Evolutionary conservation across 2,888 invertebrate species (phyloP), one percentile per base, ranked within the genome.

Genomic region (Luffia ferchaultella): DNA sequence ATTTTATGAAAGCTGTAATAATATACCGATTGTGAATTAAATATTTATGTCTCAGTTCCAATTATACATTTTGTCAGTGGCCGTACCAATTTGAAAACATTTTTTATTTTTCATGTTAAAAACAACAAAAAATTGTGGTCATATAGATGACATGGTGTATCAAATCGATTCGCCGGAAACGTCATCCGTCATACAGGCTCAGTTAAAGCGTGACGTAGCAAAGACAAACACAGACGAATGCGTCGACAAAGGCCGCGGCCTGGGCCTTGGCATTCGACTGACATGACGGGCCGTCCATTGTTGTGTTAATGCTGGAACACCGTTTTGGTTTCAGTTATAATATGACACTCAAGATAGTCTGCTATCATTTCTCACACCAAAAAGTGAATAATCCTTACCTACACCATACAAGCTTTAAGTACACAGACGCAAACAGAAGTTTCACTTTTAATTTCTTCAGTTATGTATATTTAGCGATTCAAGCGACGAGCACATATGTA

Each of bases 271-370:
- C 67, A 67, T 66, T 70, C 63, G 65, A 63, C 60, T 63, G 63
- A 58, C 18, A 12, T 42, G 42, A 16, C 42, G 43, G 20, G 15
- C 48, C 56, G 50, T 52, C 52, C 62, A 75, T 82, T 82, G 76
- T 82, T 71, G 76, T 76, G 76, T 62, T 73, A 80, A 80, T 78
- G 63, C 61, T 62, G 62, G 63, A 64, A 65, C 65, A 43, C 42
- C 43, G 19, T 42, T 49, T 43, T 43, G 42, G 65, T 63, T 62
- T 51, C 53, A 53, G 50, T 50, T 48, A 55, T 50, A 50, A 63
- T 63, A 61, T 61, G 55, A 73, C 40, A 40, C 47, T 79, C 76
- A 80, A 82, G 78, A 80, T 82, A 82, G 80, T 76, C 78, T 73
- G 78, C 59, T 58, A 57, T 65, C 68, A 69, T 74, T 76, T 75